Percentiles rank a stretch among this genome's conserved stretches.
phyloP scores from a whole-genome alignment of 2,797 vertebrate genomes.

The Ciconia nigra region DNA sequence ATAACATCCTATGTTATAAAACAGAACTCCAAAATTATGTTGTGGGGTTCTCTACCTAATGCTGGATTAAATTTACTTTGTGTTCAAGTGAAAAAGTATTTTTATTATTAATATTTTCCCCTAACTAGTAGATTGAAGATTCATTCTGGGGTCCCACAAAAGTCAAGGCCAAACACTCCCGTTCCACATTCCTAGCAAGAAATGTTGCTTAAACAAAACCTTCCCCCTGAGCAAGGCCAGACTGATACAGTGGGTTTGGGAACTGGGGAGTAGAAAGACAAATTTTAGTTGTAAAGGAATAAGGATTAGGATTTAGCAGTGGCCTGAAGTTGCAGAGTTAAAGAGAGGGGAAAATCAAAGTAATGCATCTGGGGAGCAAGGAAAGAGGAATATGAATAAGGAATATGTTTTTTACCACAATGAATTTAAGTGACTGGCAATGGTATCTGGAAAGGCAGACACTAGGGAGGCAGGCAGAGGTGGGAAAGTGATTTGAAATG shows the following conservation, averaged over 20 bases:
- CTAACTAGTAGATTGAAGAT: background rate
- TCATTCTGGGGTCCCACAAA: background rate
- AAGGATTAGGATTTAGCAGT: background rate
- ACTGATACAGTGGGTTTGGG: background rate
- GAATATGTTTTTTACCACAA: background rate
- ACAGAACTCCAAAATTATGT: background rate
- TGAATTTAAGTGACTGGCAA: background rate
- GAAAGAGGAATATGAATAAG: background rate
- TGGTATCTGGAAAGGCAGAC: background rate
- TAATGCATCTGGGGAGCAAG: background rate
- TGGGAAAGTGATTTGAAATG: background rate
- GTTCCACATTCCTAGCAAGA: background rate
- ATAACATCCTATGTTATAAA: background rate
- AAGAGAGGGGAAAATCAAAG: background rate
- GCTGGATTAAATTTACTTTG: background rate
- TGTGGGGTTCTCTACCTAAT: background rate
- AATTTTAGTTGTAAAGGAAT: background rate
- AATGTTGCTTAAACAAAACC: background rate
- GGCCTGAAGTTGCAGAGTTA: background rate
- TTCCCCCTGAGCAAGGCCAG: background rate
- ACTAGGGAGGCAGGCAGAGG: background rate
- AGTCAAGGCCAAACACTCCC: background rate
- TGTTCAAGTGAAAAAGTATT: background rate
- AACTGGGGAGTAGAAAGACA: background rate
- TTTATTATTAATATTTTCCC: background rate